These are phyloP conservation scores for Helostoma temminkii DNA, from an alignment of 2,797 vertebrate genomes.

Conservation along the genomic window DNA sequence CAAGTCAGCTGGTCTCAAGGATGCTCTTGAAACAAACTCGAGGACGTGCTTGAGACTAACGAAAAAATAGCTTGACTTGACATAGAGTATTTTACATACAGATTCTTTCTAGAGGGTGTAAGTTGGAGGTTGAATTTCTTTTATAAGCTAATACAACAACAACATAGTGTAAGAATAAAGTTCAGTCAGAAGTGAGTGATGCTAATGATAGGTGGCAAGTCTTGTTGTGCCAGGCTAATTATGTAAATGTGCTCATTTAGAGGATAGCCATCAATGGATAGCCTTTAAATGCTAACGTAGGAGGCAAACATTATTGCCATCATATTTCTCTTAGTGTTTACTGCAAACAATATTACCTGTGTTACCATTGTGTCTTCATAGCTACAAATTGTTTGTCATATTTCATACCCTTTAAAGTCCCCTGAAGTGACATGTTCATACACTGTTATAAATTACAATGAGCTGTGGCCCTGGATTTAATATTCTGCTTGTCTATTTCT, in stretches of 20 bases:
- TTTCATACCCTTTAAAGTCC: conserved; percentile 55
- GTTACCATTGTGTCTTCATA: conserved; percentile 34
- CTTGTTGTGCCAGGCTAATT: conserved; percentile 52
- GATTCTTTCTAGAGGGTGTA: neutral
- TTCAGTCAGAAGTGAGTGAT: conserved; percentile 44
- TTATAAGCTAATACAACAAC: conserved; percentile 6
- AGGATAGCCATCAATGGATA: conserved; percentile 49
- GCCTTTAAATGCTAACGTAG: conserved; percentile 34
- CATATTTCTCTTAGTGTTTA: conserved; percentile 51
- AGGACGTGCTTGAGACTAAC: too few relatives aligned
- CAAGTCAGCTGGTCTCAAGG: neutral
- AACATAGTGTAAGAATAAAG: conserved; percentile 2
- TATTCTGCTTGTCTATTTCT: conserved; percentile 31
- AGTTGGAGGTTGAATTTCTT: neutral
- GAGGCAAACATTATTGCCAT: conserved; percentile 46
- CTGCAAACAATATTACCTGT: conserved; percentile 34
- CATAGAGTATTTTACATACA: conserved; percentile 25
- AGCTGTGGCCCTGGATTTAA: conserved; percentile 27
- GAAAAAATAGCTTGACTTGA: neutral
- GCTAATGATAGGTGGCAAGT: conserved; percentile 34
- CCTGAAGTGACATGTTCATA: conserved; percentile 60
- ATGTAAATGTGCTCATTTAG: conserved; percentile 56
- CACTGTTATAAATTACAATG: conserved; percentile 37
- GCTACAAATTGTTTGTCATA: conserved; percentile 18
- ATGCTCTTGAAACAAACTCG: neutral